phyloP scores from a whole-genome alignment of 1,140 invertebrate genomes.

The Diploscapter pachys region DNA sequence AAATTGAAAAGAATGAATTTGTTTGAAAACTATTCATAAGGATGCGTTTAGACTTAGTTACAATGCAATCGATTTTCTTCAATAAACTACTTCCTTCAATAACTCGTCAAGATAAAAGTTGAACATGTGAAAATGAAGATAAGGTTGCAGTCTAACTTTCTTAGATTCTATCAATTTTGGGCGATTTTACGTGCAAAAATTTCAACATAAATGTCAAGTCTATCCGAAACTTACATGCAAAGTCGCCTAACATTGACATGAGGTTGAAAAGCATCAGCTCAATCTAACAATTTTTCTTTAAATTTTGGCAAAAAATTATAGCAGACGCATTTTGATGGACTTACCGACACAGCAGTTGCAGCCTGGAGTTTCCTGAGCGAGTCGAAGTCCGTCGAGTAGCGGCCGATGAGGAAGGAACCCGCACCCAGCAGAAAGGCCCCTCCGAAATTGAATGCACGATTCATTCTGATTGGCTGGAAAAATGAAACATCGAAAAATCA shows the following conservation, averaged over 20 bases:
- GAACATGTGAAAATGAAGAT: no score
- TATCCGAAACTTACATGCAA: slow-evolving; percentile 4
- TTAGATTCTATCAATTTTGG: no score
- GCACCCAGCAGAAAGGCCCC: slow-evolving; percentile 9
- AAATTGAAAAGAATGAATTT: no score
- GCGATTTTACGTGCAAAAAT: not conserved
- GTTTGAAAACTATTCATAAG: no score
- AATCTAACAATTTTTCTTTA: not conserved
- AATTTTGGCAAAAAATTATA: not conserved
- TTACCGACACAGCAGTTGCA: slow-evolving; percentile 11
- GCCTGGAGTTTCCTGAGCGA: slow-evolving; percentile 7
- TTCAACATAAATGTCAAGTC: not conserved
- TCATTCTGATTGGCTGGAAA: not conserved
- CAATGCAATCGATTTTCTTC: no score
- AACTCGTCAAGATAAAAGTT: no score
- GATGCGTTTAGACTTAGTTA: no score
- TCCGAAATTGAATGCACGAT: slow-evolving; percentile 11
- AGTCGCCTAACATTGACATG: not conserved
- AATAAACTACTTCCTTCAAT: no score
- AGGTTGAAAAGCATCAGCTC: not conserved
- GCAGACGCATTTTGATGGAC: not conserved
- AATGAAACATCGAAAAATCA: no score
- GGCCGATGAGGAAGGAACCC: slow-evolving; percentile 30
- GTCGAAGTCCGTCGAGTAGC: slow-evolving; percentile 20
- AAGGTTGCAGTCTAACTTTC: no score